Evolutionary conservation across 1,140 invertebrate genomes (phyloP).

Genomic region (Vanessa atalanta): DNA sequence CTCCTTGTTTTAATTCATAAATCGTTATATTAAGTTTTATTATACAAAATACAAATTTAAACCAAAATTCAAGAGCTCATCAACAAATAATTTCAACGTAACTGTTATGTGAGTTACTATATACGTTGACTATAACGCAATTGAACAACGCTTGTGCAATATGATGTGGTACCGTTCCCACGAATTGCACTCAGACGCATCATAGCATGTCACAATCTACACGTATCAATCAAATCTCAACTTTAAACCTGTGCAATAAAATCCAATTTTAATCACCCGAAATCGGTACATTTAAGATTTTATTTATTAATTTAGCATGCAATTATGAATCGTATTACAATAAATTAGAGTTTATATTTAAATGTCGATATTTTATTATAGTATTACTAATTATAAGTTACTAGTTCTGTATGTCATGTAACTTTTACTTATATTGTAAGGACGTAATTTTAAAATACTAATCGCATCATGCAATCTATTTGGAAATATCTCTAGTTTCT

Average conservation of each 20-base stretch:
- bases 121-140: constrained; percentile 4
- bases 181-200: constrained; percentile 17
- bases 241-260: not conserved
- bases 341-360: not conserved
- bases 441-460: constrained; percentile 3
- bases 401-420: constrained; percentile 3
- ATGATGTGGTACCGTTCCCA: constrained; percentile 9
- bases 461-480: not conserved
- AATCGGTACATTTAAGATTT: not conserved
- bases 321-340: not conserved
- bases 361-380: not conserved
- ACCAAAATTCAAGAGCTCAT: not conserved
- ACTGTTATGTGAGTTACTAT: not conserved
- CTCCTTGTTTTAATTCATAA: too few species aligned
- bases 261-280: not conserved
- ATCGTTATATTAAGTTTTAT: too few species aligned
- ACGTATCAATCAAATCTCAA: not conserved
- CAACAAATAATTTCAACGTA: not conserved
- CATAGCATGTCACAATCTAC: not conserved
- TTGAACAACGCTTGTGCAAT: constrained; percentile 11
- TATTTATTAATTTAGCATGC: not conserved
- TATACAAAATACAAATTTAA: too few species aligned
- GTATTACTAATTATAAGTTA: not conserved
- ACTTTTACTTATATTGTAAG: constrained; percentile 4
- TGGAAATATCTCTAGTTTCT: too few species aligned